Base-by-base conservation (phyloP, 2,888 invertebrate genomes). In the Oscheius sp. region DNA sequence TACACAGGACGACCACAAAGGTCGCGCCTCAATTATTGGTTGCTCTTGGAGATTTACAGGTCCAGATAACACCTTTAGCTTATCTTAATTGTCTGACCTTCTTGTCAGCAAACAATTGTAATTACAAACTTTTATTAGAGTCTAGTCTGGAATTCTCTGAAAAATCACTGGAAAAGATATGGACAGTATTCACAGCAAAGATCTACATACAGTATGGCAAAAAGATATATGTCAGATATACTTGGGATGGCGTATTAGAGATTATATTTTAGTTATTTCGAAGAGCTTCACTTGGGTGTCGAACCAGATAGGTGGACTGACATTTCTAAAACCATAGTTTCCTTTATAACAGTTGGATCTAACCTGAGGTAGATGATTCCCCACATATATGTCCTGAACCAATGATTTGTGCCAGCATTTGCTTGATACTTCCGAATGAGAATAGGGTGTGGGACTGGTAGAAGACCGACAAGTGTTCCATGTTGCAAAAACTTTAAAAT, bases 301-400 rank as follows among this genome's bases (percentile, higher is more conserved):
- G 90, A 97, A 98, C 99, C 99, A 99, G 84, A 99, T 94, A 0
- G 99, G 97, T 11, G 99, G 99, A 90, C 98, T 97, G 72, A 96
- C 94, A 91, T 99, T 99, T 88, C 96, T 95, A 91, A 60, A 92
- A 86, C 63, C 13, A 63, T 21, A 7, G 13, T 33, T 32, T 21
- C 42, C 37, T 21, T 0, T n/a, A 9, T 55, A 21, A 21, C 21
- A 0, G 21, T 21, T 21, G 21, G 21, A 29, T 35, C 88, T 88
- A 89, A 94, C 93, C 96, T 93, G 86, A 99, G 92, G 91, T 99
- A 99, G 84, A 99, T 97, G 73, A 99, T 96, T 68, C 98, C 99
- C 98, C 98, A 99, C 93, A 99, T 95, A 90, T 99, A 99, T 0
- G 98, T 99, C 73, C 98, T 92, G 92, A 99, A 99, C 99, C 99